phyloP scores from a whole-genome alignment of 2,888 invertebrate species.

The Deladenus siricidicola region DNA sequence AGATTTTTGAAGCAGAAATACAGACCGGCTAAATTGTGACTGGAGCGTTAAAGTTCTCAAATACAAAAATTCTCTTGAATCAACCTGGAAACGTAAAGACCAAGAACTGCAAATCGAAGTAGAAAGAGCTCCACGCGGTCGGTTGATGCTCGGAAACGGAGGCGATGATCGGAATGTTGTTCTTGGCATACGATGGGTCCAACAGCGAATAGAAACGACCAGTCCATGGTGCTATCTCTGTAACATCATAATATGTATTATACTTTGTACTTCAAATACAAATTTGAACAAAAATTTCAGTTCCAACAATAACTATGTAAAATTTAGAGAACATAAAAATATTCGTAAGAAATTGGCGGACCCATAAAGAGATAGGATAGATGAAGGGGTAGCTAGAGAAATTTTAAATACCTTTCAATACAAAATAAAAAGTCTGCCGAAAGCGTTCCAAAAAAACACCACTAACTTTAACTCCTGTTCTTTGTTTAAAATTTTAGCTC shows the following conservation, averaged over 20 bases:
- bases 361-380: too few relatives aligned
- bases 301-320: neutral
- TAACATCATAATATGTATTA: too few relatives aligned
- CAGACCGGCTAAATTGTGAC: slow-evolving; percentile 68
- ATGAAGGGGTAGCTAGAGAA: too few relatives aligned
- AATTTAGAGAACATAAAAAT: neutral
- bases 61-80: too few relatives aligned
- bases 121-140: slow-evolving; percentile 95
- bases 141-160: slow-evolving; percentile 97
- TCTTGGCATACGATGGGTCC: slow-evolving; percentile 94
- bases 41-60: too few relatives aligned
- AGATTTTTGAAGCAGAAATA: slow-evolving; percentile 91
- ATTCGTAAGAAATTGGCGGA: too few relatives aligned
- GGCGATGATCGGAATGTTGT: slow-evolving; percentile 80
- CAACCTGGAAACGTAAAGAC: slow-evolving; percentile 77
- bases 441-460: too few relatives aligned
- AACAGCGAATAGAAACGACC: slow-evolving; percentile 90
- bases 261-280: too few relatives aligned
- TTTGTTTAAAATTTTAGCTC: too few relatives aligned
- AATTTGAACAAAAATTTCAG: neutral
- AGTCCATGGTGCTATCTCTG: slow-evolving; percentile 92
- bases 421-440: too few relatives aligned
- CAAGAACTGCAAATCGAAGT: slow-evolving; percentile 89
- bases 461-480: too few relatives aligned
- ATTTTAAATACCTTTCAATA: too few relatives aligned